Evolutionary conservation across 2,888 invertebrate species (phyloP).

Genomic region (Drosophila fungiperda): DNA sequence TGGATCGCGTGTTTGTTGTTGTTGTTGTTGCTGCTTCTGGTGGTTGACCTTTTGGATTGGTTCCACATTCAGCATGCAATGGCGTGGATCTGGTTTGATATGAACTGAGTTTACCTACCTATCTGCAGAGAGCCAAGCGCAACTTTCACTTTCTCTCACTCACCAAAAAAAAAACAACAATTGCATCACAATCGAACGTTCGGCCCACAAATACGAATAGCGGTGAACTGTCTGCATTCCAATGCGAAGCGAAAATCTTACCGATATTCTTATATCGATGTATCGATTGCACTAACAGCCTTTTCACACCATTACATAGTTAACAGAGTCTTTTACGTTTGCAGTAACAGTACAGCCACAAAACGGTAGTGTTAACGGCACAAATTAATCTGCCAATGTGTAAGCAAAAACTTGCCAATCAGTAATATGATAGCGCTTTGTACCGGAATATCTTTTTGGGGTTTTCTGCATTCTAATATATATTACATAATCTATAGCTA

Average conservation of each 20-base stretch:
- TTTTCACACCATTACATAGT: background rate
- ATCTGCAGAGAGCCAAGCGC: conserved; percentile 15
- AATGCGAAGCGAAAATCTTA: background rate
- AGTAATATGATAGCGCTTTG: background rate
- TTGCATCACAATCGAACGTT: conserved; percentile 68
- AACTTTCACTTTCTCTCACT: conserved; percentile 71
- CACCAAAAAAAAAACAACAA: conserved; percentile 49
- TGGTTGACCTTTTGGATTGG: conserved; percentile 37
- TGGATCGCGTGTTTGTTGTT: conserved; percentile 28
- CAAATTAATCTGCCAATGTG: background rate
- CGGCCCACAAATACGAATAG: conserved; percentile 31
- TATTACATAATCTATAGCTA: background rate
- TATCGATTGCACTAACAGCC: conserved; percentile 8
- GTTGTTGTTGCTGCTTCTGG: conserved; percentile 14
- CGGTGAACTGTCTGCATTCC: conserved; percentile 32
- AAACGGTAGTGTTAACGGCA: background rate
- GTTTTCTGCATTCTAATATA: background rate
- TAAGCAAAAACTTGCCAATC: background rate
- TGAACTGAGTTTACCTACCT: conserved; percentile 24
- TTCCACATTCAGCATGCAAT: conserved; percentile 5
- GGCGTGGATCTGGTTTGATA: conserved; percentile 14
- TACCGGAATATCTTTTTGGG: no score
- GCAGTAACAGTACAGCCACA: background rate
- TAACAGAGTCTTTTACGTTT: background rate
- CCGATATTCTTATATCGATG: conserved; percentile 24